Evolutionary conservation across 1,140 invertebrate species (phyloP).

Genomic region (Nasonia vitripennis): DNA sequence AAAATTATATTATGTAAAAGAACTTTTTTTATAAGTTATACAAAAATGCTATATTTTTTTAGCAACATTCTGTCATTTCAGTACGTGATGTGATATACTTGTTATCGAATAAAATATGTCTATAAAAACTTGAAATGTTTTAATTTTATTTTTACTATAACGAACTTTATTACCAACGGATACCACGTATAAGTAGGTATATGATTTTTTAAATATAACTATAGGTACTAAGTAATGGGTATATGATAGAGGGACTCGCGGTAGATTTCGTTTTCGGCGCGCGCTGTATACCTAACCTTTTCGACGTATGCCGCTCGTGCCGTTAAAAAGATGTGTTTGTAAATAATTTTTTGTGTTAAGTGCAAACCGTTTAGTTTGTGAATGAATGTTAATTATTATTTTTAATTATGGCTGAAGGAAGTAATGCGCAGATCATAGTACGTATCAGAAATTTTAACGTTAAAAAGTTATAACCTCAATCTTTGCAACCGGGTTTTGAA

Average conservation of each 20-base stretch:
- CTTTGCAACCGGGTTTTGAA: slow-evolving; percentile 16
- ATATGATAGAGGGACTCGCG: neutral
- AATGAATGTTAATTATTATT: neutral
- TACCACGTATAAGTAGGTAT: too few relatives aligned
- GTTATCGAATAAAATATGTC: neutral
- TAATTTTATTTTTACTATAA: too few relatives aligned
- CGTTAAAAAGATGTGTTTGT: slow-evolving; percentile 28
- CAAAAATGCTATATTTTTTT: slow-evolving; percentile 18
- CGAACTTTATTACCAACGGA: neutral
- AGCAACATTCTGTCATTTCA: slow-evolving; percentile 9
- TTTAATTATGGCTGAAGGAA: slow-evolving; percentile 61
- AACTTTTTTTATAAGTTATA: neutral
- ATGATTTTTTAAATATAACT: too few relatives aligned
- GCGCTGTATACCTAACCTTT: neutral
- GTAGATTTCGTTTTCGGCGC: neutral
- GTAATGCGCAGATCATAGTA: slow-evolving; percentile 65
- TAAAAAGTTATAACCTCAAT: slow-evolving; percentile 40
- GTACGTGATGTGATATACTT: neutral
- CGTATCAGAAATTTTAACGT: slow-evolving; percentile 51
- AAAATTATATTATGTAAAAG: slow-evolving; percentile 24
- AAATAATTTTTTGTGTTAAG: slow-evolving; percentile 9
- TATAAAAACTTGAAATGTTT: neutral
- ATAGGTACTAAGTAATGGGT: too few relatives aligned
- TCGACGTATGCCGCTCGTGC: neutral
- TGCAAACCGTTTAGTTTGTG: neutral